Percentiles rank a stretch among this genome's conserved stretches.
Evolutionary conservation across 2,797 vertebrate genomes (phyloP).

Genomic region (Takifugu rubripes): DNA sequence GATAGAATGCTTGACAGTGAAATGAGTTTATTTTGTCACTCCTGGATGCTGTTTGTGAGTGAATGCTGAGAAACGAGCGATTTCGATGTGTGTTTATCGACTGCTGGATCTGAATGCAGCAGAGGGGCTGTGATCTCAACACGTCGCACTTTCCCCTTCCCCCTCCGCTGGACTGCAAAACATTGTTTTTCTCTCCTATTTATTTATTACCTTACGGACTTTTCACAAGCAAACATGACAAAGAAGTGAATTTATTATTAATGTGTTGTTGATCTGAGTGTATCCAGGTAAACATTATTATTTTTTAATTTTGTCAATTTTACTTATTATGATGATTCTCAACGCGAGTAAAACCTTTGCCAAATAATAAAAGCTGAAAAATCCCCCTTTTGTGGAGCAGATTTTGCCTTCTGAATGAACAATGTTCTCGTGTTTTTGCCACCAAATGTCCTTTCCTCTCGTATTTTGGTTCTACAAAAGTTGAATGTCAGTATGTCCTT

Average conservation of each 20-base stretch:
- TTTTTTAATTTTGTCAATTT: no score
- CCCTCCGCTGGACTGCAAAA: background rate
- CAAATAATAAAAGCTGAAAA: background rate
- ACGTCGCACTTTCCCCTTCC: background rate
- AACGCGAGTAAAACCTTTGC: background rate
- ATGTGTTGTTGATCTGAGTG: no score
- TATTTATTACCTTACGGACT: no score
- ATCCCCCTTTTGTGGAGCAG: background rate
- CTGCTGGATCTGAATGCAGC: slow-evolving; percentile 1
- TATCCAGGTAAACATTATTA: no score
- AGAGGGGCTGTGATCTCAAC: background rate
- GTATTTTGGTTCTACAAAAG: background rate
- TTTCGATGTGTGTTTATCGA: no score
- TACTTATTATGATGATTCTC: no score
- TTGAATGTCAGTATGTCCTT: slow-evolving; percentile 13
- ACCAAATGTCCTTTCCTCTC: background rate
- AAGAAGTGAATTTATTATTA: no score
- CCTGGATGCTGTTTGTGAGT: slow-evolving; percentile 17
- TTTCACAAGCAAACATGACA: no score
- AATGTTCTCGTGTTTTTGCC: background rate
- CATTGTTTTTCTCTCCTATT: background rate
- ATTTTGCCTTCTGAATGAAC: no score
- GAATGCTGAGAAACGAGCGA: slow-evolving; percentile 3
- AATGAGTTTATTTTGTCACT: slow-evolving; percentile 43
- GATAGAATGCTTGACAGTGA: slow-evolving; percentile 24